Conservation (phyloP, 2,888 invertebrate species). For the Meiosimyza decipiens region DNA sequence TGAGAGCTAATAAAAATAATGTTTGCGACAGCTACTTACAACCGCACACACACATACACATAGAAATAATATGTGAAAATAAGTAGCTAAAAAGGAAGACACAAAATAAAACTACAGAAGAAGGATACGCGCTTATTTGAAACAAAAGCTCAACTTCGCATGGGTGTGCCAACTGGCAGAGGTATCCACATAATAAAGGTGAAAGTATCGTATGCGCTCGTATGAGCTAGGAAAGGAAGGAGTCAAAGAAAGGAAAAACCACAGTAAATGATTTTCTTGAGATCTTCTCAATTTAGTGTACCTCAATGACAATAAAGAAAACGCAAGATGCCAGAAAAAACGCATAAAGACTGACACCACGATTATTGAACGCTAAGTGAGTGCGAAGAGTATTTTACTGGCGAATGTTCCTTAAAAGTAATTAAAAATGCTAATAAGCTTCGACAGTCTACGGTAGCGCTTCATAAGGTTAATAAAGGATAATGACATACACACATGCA, state of each 20-base stretch:
- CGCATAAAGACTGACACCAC: slow-evolving; percentile 13
- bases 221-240: background rate
- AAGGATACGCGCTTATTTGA: background rate
- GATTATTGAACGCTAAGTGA: slow-evolving; percentile 7
- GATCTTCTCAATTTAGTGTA: background rate
- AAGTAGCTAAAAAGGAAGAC: background rate
- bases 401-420: slow-evolving; percentile 33
- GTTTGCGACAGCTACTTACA: slow-evolving; percentile 15
- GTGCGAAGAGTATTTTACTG: background rate
- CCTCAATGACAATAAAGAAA: slow-evolving; percentile 5
- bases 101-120: slow-evolving; percentile 1
- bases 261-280: slow-evolving; percentile 19
- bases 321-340: background rate
- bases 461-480: slow-evolving; percentile 15
- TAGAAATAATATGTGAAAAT: background rate
- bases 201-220: background rate
- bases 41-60: slow-evolving; percentile 13
- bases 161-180: background rate
- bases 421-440: slow-evolving; percentile 58
- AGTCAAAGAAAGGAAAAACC: slow-evolving; percentile 4
- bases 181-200: background rate
- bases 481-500: slow-evolving; percentile 7
- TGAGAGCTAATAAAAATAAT: slow-evolving; percentile 27
- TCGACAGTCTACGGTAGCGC: slow-evolving; percentile 2
- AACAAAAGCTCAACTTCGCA: background rate